These are phyloP conservation scores for Temnopleurus reevesii DNA, from an alignment of 53 echinoderm and acorn worm genomes.

Conservation along the genomic window DNA sequence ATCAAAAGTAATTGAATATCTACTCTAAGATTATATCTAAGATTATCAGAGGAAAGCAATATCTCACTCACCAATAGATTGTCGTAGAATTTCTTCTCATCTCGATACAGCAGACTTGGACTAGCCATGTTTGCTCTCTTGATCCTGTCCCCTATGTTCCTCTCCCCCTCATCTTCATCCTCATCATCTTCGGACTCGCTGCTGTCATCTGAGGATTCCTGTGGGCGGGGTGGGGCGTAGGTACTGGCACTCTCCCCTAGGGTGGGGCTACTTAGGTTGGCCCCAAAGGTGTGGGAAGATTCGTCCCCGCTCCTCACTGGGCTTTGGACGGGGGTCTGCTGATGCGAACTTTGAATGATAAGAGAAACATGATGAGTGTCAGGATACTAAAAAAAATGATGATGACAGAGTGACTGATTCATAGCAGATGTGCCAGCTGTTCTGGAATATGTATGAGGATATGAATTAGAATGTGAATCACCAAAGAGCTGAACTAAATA, in stretches of 20 bases:
- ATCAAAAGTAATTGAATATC: too few relatives aligned
- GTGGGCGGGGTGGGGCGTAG: slow-evolving; percentile 57
- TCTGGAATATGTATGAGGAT: too few relatives aligned
- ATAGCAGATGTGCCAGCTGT: too few relatives aligned
- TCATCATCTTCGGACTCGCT: slow-evolving; percentile 3
- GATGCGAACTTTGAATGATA: background rate
- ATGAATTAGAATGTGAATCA: too few relatives aligned
- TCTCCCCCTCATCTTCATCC: background rate
- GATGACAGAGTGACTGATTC: too few relatives aligned
- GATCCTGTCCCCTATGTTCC: background rate
- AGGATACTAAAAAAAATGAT: too few relatives aligned
- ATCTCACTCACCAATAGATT: slow-evolving; percentile 75
- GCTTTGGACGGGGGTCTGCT: background rate
- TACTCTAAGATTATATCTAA: too few relatives aligned
- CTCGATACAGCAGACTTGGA: slow-evolving; percentile 80
- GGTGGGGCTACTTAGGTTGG: slow-evolving; percentile 77
- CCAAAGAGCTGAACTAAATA: too few relatives aligned
- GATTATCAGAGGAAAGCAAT: too few relatives aligned
- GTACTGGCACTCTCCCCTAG: slow-evolving; percentile 96
- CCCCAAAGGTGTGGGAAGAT: slow-evolving; percentile 46
- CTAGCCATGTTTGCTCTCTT: slow-evolving; percentile 4
- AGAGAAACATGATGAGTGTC: too few relatives aligned
- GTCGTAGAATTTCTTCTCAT: slow-evolving; percentile 85
- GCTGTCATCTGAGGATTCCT: background rate
- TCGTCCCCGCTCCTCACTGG: slow-evolving; percentile 32